A percentile compares a stretch with the other conserved stretches of the same genome.
These are phyloP conservation scores for Callospermophilus lateralis DNA, from an alignment of 2,113 vertebrate genomes.

Conservation along the genomic window DNA sequence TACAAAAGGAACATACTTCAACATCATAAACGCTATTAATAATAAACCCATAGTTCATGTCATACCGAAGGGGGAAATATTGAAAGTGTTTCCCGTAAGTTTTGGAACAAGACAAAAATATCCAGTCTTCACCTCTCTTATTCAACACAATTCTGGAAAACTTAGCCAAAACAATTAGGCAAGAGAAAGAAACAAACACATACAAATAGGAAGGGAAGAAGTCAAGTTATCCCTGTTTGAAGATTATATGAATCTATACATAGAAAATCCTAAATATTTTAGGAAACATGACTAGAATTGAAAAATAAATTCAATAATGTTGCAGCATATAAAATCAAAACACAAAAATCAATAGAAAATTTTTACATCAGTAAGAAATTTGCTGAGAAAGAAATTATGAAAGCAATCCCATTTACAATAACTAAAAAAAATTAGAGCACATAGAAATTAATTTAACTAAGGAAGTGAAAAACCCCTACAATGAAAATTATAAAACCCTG, in stretches of 20 bases:
- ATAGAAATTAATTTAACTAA: too few species aligned
- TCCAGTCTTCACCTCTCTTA: neutral
- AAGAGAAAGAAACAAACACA: neutral
- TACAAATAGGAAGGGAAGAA: neutral
- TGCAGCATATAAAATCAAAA: neutral
- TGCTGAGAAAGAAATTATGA: neutral
- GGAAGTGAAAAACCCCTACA: too few species aligned
- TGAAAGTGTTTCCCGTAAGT: neutral
- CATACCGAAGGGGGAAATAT: neutral
- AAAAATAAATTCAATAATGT: neutral
- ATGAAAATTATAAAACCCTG: too few species aligned
- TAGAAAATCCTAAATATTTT: neutral
- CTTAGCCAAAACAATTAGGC: neutral
- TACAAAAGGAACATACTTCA: neutral
- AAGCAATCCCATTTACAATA: neutral
- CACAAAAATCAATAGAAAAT: neutral
- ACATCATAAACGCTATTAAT: neutral
- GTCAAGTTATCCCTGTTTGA: neutral
- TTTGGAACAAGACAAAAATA: neutral
- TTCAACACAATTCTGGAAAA: neutral
- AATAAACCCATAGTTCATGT: neutral
- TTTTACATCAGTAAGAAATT: neutral
- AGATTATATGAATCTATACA: neutral
- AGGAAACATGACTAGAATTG: neutral
- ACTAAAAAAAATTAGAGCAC: neutral